phyloP scores from a whole-genome alignment of 2,797 vertebrate species.

The Orientallactaga sibirica region DNA sequence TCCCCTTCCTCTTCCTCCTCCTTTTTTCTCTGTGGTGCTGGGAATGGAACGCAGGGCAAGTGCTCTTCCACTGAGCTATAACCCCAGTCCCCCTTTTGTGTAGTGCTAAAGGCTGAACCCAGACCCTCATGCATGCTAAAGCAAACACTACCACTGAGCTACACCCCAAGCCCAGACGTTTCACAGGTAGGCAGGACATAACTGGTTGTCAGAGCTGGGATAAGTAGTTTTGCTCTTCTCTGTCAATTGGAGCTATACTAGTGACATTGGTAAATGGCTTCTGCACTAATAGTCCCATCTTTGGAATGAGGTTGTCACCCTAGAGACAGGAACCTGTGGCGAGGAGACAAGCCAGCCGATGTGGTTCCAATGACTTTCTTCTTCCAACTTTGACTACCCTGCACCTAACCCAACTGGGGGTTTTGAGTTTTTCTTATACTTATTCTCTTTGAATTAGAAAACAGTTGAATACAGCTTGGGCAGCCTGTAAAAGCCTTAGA shows the following conservation, averaged over 20 bases:
- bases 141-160: background rate
- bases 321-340: conserved; percentile 37
- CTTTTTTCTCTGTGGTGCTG: background rate
- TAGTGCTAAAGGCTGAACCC: background rate
- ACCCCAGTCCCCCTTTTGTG: background rate
- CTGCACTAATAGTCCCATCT: background rate
- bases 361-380: conserved; percentile 20
- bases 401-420: background rate
- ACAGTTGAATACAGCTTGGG: conserved; percentile 9
- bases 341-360: conserved; percentile 14
- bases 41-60: background rate
- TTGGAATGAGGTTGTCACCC: conserved; percentile 20
- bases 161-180: background rate
- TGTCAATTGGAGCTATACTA: background rate
- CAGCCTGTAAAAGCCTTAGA: background rate
- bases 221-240: conserved; percentile 7
- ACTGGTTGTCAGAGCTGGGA: background rate
- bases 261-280: conserved; percentile 8
- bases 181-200: background rate
- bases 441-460: conserved; percentile 2
- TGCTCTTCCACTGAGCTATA: background rate
- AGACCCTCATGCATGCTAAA: background rate
- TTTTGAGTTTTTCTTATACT: conserved; percentile 10
- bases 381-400: background rate
- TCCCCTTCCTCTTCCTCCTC: background rate